phyloP scores from a whole-genome alignment of 2,113 vertebrate genomes.

The Theropithecus gelada region DNA sequence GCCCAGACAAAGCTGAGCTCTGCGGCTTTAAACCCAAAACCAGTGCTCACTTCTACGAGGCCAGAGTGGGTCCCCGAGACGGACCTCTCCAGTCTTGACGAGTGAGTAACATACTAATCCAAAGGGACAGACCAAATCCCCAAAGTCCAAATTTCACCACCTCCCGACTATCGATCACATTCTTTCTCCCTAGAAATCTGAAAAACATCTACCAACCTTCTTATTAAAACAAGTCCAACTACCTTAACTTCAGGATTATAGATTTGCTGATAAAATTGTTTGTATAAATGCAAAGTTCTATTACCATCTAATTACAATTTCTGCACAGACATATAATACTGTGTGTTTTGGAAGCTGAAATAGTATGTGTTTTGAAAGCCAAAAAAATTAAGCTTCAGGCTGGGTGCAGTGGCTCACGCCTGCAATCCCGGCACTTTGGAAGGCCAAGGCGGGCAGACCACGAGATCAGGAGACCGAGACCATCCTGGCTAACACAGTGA shows the following conservation, averaged over 20 bases:
- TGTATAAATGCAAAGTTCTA: slow-evolving; percentile 79
- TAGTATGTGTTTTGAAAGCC: slow-evolving; percentile 78
- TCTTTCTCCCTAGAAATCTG: slow-evolving; percentile 29
- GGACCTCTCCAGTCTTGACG: not conserved
- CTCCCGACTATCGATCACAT: slow-evolving; percentile 33
- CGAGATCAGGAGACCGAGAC: too few species aligned
- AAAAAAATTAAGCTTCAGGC: slow-evolving; percentile 71
- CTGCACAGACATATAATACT: slow-evolving; percentile 78
- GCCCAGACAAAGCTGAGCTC: not conserved
- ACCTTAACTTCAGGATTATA: slow-evolving; percentile 79
- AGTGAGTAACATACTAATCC: not conserved
- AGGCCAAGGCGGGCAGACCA: too few species aligned
- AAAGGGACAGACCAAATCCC: not conserved
- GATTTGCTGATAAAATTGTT: slow-evolving; percentile 80
- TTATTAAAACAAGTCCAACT: slow-evolving; percentile 76
- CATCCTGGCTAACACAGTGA: too few species aligned
- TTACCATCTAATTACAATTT: slow-evolving; percentile 84
- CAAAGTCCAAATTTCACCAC: slow-evolving; percentile 1
- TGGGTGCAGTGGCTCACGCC: too few species aligned
- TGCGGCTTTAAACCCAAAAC: not conserved
- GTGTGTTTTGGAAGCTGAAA: slow-evolving; percentile 78
- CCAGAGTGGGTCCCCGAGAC: not conserved
- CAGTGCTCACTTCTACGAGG: not conserved
- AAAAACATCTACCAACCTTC: slow-evolving; percentile 52
- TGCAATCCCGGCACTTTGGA: too few species aligned